phyloP scores from a whole-genome alignment of 92 coral and sea anemone genomes.

The Ricordea florida region DNA sequence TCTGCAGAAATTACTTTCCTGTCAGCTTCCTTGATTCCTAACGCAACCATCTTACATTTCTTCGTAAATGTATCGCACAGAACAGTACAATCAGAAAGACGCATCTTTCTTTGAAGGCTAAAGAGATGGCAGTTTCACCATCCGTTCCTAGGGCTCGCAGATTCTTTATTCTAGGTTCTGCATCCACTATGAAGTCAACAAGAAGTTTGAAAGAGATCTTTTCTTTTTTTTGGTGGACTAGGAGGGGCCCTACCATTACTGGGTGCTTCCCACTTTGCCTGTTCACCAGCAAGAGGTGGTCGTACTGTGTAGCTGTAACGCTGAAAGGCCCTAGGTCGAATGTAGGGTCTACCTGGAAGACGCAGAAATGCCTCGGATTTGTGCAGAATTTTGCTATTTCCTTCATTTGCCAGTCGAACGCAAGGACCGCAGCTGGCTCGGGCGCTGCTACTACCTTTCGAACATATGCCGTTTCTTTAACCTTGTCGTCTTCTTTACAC shows the following conservation, averaged over 20 bases:
- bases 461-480: conserved; percentile 28
- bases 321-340: conserved; percentile 51
- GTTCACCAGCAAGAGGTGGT: too few species aligned
- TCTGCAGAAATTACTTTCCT: conserved; percentile 8
- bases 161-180: conserved; percentile 17
- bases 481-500: conserved; percentile 51
- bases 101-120: conserved; percentile 38
- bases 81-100: not conserved
- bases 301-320: too few species aligned
- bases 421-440: conserved; percentile 43
- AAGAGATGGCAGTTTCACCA: conserved; percentile 42
- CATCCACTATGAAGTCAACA: conserved; percentile 14
- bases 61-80: conserved; percentile 17
- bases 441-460: conserved; percentile 40
- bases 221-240: conserved; percentile 32
- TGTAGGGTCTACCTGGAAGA: conserved; percentile 45
- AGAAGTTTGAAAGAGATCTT: not conserved
- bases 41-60: conserved; percentile 21
- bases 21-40: too few species aligned
- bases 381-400: conserved; percentile 32
- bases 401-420: conserved; percentile 27
- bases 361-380: conserved; percentile 20
- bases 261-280: conserved; percentile 41
- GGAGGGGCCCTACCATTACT: conserved; percentile 46
- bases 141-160: conserved; percentile 51